Evolutionary conservation across 2,888 invertebrate genomes (phyloP), one percentile per base, ranked within the genome.

Genomic region (Rhingia rostrata): DNA sequence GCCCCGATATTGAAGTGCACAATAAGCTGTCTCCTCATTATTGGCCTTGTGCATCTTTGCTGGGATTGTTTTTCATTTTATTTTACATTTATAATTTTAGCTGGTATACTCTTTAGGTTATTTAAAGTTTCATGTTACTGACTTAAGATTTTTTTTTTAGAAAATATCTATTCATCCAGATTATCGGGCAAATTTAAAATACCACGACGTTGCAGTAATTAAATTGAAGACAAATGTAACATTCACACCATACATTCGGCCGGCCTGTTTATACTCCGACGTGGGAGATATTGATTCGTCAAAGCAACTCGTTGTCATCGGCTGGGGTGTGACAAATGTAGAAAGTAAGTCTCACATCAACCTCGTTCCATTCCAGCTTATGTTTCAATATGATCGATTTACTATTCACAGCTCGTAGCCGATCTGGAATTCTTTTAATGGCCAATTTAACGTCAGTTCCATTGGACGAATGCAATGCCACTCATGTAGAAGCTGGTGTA

Each of bases 121-220:
- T 43, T n/a, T 4, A 3, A 39, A 39, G 0, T 6, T 0, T 4
- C 7, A 3, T 39, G 7, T 39, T 43, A 37, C 32, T 53, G 0
- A 35, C 7, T 0, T 4, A 6, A 53, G 53, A 22, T 12, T 30
- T 45, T 4, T 0, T 22, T 32, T 35, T 37, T 64, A 90, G 90
- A 9, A 87, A 30, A 84, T 87, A 0, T 61, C 37, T 6, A 84
- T 90, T 10, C 91, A 90, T 82, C 87, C 88, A 9, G 86, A 89
- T 0, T 90, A 90, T 80, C 30, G 74, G 6, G 85, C 81, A n/a
- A 77, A 63, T n/a, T 72, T 79, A 58, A 88, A 87, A 14, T 90
- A 90, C 61, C 81, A 90, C 45, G 90, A 90, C 45, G 87, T 90
- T 39, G 90, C 90, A 12, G 32, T 90, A 10, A 63, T 90, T 56